phyloP scores from a whole-genome alignment of 37 sponge, comb jelly and placozoan species.

The Chondrosia reniformis region DNA sequence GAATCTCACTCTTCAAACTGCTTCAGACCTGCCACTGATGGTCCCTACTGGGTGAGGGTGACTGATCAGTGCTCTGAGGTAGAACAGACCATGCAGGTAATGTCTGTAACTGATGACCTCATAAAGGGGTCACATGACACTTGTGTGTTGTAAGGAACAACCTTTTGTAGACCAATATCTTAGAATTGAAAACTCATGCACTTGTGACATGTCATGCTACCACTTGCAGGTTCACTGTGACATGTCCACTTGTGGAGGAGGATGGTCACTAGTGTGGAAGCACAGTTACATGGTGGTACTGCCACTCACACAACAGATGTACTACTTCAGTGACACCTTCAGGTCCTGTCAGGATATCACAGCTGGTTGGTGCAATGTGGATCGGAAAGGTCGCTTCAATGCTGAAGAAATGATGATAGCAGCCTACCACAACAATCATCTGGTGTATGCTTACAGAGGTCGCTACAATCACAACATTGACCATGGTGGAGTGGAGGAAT shows the following conservation, averaged over 20 bases:
- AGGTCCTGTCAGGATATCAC: neutral
- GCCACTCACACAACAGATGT: conserved; percentile 14
- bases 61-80: no score
- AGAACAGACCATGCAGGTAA: no score
- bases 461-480: neutral
- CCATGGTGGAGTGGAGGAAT: conserved; percentile 8
- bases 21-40: no score
- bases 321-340: conserved; percentile 22
- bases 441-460: conserved; percentile 15
- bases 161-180: no score
- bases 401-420: conserved; percentile 21
- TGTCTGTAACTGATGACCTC: no score
- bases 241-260: neutral
- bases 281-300: neutral
- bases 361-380: conserved; percentile 15
- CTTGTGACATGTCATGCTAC: no score
- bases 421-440: conserved; percentile 18
- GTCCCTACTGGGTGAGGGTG: no score
- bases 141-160: no score
- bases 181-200: no score
- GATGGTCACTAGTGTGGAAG: conserved; percentile 18
- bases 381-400: neutral
- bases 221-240: conserved; percentile 4
- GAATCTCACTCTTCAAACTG: no score
- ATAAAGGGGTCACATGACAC: no score